Conservation (phyloP, 1,140 invertebrate species). For the Cydia amplana region DNA sequence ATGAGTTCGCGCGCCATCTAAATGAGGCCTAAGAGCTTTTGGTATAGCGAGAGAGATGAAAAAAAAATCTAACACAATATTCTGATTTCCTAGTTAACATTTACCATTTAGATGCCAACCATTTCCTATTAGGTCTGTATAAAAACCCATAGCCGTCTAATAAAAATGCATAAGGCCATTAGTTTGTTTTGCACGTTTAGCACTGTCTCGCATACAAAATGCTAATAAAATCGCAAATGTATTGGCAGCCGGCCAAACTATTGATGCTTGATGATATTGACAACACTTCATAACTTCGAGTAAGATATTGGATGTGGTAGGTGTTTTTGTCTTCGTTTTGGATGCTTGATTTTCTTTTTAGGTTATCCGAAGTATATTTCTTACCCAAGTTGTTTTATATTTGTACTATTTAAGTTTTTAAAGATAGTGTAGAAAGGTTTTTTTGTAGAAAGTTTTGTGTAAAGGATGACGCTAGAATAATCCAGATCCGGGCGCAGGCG, state of each 20-base stretch:
- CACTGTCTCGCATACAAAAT: slow-evolving; percentile 3
- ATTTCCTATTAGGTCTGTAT: background rate
- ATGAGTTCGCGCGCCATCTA: too few relatives aligned
- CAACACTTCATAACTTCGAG: slow-evolving; percentile 12
- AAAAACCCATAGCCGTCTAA: slow-evolving; percentile 1
- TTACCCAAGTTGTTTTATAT: too few relatives aligned
- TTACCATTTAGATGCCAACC: background rate
- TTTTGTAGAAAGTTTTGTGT: too few relatives aligned
- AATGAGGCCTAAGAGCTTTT: too few relatives aligned
- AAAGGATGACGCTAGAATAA: too few relatives aligned
- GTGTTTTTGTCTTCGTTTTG: background rate
- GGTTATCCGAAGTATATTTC: background rate
- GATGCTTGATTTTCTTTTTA: background rate
- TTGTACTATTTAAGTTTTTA: too few relatives aligned
- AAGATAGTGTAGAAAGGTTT: too few relatives aligned
- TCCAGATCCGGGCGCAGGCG: too few relatives aligned
- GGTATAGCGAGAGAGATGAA: too few relatives aligned
- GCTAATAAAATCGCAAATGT: slow-evolving; percentile 13
- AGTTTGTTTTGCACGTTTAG: slow-evolving; percentile 16
- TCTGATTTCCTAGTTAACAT: background rate
- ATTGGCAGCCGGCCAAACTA: background rate
- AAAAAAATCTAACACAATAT: too few relatives aligned
- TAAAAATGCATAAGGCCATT: slow-evolving; percentile 11
- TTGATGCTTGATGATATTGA: background rate
- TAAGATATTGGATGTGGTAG: background rate